Percentiles rank a stretch among this genome's conserved stretches.
phyloP scores from a whole-genome alignment of 2,888 invertebrate species.

The Nymphalis polychloros region DNA sequence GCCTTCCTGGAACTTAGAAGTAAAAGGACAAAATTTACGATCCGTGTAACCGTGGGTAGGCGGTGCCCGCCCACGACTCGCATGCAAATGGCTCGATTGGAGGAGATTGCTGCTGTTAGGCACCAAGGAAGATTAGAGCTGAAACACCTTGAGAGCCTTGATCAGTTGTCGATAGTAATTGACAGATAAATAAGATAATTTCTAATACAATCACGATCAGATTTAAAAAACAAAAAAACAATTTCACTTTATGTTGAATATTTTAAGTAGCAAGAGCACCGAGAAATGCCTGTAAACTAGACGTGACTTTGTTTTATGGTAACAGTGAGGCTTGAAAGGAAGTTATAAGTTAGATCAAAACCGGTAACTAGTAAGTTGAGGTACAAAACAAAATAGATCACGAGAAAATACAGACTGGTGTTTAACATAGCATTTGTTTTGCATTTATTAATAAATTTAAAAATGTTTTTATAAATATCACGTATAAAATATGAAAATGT shows the following conservation, averaged over 20 bases:
- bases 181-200: constrained; percentile 12
- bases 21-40: constrained; percentile 80
- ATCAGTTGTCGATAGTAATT: constrained; percentile 27
- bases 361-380: too few relatives aligned
- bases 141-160: constrained; percentile 51
- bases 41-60: constrained; percentile 76
- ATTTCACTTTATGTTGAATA: not conserved
- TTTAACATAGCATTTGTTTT: too few relatives aligned
- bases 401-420: too few relatives aligned
- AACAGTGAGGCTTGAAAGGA: too few relatives aligned
- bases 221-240: not conserved
- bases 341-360: too few relatives aligned
- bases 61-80: constrained; percentile 72
- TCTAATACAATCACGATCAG: constrained; percentile 11
- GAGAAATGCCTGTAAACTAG: too few relatives aligned
- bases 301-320: too few relatives aligned
- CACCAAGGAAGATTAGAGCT: constrained; percentile 64
- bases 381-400: too few relatives aligned
- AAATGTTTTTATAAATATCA: not conserved
- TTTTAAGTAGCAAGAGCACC: too few relatives aligned
- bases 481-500: not conserved
- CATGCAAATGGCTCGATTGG: constrained; percentile 79
- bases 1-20: constrained; percentile 63
- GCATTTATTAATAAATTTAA: too few relatives aligned
- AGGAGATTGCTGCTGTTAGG: constrained; percentile 60